A percentile compares a stretch with the other conserved stretches of the same genome.
These are phyloP conservation scores for Nannoperca obscura DNA, from an alignment of 2,797 vertebrate species.

Conservation along the genomic window DNA sequence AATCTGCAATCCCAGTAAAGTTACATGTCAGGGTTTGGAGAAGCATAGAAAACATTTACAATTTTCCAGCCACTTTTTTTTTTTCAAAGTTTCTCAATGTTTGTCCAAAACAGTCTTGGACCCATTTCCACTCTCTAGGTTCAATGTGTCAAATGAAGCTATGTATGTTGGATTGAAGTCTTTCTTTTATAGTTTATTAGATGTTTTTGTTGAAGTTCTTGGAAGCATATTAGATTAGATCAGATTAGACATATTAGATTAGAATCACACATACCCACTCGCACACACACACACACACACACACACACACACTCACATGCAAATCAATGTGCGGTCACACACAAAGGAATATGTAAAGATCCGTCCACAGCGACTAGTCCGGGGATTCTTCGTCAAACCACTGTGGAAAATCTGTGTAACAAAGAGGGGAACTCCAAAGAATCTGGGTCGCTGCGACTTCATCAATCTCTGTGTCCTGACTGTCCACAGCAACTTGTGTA, in stretches of 20 bases:
- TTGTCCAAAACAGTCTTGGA: background rate
- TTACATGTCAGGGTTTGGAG: background rate
- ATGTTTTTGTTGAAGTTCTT: background rate
- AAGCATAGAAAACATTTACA: background rate
- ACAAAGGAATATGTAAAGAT: slow-evolving; percentile 24
- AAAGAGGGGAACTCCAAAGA: slow-evolving; percentile 47
- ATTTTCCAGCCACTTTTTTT: background rate
- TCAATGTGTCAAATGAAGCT: background rate
- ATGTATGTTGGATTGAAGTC: background rate
- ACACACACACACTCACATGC: slow-evolving; percentile 19
- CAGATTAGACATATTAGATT: too few species aligned
- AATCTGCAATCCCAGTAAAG: slow-evolving; percentile 3
- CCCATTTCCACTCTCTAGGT: background rate
- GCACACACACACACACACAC: slow-evolving; percentile 12
- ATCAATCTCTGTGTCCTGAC: slow-evolving; percentile 52
- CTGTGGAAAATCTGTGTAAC: slow-evolving; percentile 30
- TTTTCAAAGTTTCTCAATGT: background rate
- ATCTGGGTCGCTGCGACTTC: slow-evolving; percentile 39
- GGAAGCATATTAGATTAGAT: too few species aligned
- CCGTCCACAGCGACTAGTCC: slow-evolving; percentile 4
- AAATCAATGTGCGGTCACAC: background rate
- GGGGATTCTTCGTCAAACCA: slow-evolving; percentile 40
- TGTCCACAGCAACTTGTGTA: slow-evolving; percentile 39
- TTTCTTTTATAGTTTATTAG: slow-evolving; percentile 2
- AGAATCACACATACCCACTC: background rate